A percentile compares a stretch with the other conserved stretches of the same genome.
These are phyloP conservation scores for Eupelmus urozonus DNA, from an alignment of 2,888 invertebrate genomes.

Conservation along the genomic window DNA sequence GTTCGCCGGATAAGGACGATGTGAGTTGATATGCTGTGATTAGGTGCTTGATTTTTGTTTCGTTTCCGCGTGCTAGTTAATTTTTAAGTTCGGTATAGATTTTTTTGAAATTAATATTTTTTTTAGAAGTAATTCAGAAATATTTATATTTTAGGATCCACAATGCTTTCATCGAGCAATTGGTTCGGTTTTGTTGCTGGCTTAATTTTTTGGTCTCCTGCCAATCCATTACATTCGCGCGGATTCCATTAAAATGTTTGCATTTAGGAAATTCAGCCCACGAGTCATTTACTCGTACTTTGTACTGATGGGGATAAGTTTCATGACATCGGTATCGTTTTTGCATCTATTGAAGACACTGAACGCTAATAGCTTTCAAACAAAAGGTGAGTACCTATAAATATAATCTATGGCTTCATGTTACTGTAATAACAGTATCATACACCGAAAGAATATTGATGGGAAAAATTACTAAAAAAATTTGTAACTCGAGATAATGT, in stretches of 20 bases:
- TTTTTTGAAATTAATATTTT: background rate
- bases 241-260: constrained; percentile 64
- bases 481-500: too few relatives aligned
- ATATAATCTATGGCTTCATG: too few relatives aligned
- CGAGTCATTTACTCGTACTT: constrained; percentile 65
- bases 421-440: too few relatives aligned
- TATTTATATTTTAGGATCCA: constrained; percentile 63
- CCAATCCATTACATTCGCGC: constrained; percentile 69
- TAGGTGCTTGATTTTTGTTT: too few relatives aligned
- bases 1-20: constrained; percentile 8
- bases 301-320: constrained; percentile 60
- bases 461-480: too few relatives aligned
- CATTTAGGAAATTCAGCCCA: constrained; percentile 64
- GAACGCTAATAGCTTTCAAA: constrained; percentile 65
- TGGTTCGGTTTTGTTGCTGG: constrained; percentile 66
- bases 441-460: too few relatives aligned
- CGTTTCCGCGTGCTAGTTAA: background rate
- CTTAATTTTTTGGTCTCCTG: constrained; percentile 73
- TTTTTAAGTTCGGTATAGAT: background rate
- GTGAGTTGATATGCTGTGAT: constrained; percentile 25
- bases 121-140: too few relatives aligned
- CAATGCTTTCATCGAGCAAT: constrained; percentile 73
- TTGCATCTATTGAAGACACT: constrained; percentile 71
- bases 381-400: constrained; percentile 67
- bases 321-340: constrained; percentile 68